These are phyloP conservation scores for Pachyrhynchus sulphureomaculatus DNA, from an alignment of 1,140 invertebrate species.

Conservation along the genomic window DNA sequence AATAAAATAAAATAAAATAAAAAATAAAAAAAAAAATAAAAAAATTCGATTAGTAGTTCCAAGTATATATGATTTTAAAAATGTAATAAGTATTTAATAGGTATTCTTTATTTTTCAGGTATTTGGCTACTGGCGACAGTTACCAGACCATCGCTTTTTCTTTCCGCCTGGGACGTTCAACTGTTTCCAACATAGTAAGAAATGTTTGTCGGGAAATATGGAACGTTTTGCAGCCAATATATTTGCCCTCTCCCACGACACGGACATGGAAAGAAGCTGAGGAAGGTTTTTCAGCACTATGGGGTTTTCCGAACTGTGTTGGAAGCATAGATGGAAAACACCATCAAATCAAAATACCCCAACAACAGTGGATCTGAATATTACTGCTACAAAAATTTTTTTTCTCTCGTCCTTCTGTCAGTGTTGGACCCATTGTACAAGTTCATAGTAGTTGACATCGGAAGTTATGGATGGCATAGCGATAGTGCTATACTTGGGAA, in stretches of 20 bases:
- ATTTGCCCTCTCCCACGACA: neutral
- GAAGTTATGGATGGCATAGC: constrained; percentile 49
- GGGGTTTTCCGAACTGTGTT: constrained; percentile 49
- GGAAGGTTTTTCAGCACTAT: no score
- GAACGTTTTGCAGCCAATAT: neutral
- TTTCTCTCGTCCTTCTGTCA: constrained; percentile 51
- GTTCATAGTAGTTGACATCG: constrained; percentile 52
- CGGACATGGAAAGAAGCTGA: constrained; percentile 39
- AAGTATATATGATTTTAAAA: no score
- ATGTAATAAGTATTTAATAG: no score
- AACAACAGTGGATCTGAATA: constrained; percentile 46
- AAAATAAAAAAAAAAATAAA: no score
- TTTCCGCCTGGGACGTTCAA: no score
- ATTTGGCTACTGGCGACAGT: no score
- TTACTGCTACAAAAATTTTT: constrained; percentile 52
- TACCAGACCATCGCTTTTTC: no score
- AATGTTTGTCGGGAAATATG: no score
- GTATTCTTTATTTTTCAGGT: no score
- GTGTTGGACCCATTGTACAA: constrained; percentile 51
- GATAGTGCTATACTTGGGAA: constrained; percentile 46
- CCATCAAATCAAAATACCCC: constrained; percentile 48
- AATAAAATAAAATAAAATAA: no score
- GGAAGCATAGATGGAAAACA: constrained; percentile 54
- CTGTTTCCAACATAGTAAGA: no score
- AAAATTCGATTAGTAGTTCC: no score